A percentile compares a stretch with the other conserved stretches of the same genome.
Conservation (phyloP, 2,888 invertebrate genomes). For the Cyaniris semiargus region DNA sequence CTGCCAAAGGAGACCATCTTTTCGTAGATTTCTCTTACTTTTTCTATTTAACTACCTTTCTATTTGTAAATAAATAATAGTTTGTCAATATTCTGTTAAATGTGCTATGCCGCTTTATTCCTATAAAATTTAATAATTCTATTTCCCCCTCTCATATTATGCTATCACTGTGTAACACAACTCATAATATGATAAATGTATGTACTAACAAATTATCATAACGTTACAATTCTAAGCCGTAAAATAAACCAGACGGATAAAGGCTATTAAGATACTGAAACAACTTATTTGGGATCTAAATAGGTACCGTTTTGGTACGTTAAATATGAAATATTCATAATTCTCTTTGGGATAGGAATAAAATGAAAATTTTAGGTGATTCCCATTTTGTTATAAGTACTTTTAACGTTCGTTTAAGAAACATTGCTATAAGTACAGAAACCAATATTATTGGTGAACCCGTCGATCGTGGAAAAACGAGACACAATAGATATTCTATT, state of each 20-base stretch:
- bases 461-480: no score
- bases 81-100: background rate
- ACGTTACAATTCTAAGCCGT: conserved; percentile 1
- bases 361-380: background rate
- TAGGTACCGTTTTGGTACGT: background rate
- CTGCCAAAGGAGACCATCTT: no score
- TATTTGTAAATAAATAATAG: background rate
- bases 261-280: background rate
- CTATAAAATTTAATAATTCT: background rate
- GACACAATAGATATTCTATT: no score
- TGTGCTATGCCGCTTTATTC: background rate
- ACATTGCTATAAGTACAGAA: background rate
- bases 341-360: background rate
- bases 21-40: no score
- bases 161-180: background rate
- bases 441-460: background rate
- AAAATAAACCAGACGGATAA: background rate
- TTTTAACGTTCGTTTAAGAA: no score
- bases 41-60: no score
- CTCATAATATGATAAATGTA: background rate
- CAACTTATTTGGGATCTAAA: background rate
- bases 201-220: background rate
- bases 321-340: background rate
- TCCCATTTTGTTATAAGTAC: no score
- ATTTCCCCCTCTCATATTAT: background rate